These are phyloP conservation scores for Lophotis ruficrista DNA, from an alignment of 2,113 vertebrate species.

Conservation along the genomic window DNA sequence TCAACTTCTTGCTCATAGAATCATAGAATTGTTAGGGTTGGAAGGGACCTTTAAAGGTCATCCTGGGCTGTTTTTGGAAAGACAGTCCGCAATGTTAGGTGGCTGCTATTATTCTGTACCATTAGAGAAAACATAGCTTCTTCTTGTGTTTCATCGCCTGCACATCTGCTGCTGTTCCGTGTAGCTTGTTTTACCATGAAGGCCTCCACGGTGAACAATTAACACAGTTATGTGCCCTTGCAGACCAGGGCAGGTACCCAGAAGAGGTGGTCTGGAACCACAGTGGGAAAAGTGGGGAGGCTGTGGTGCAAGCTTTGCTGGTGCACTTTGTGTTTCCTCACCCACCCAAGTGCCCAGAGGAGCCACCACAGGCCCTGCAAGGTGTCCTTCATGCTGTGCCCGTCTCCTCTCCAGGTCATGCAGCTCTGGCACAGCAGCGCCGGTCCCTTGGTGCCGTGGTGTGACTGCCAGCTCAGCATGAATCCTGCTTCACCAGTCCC, in stretches of 20 bases:
- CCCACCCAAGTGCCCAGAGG: background rate
- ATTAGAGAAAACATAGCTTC: background rate
- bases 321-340: background rate
- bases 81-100: background rate
- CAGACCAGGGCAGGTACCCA: background rate
- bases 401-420: fast-evolving
- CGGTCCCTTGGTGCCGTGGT: fast-evolving
- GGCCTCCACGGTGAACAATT: background rate
- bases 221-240: background rate
- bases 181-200: background rate
- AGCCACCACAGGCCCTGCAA: background rate
- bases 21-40: no score
- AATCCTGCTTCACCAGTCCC: background rate
- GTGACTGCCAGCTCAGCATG: background rate
- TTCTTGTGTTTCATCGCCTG: background rate
- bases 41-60: no score
- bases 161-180: background rate
- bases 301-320: background rate
- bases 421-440: background rate
- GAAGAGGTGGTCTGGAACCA: background rate
- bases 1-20: background rate
- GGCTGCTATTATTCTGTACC: background rate
- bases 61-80: background rate
- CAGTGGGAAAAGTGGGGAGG: background rate
- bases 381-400: background rate